Base-by-base conservation (phyloP, 2,888 invertebrate species). In the Lacanobia oleracea region DNA sequence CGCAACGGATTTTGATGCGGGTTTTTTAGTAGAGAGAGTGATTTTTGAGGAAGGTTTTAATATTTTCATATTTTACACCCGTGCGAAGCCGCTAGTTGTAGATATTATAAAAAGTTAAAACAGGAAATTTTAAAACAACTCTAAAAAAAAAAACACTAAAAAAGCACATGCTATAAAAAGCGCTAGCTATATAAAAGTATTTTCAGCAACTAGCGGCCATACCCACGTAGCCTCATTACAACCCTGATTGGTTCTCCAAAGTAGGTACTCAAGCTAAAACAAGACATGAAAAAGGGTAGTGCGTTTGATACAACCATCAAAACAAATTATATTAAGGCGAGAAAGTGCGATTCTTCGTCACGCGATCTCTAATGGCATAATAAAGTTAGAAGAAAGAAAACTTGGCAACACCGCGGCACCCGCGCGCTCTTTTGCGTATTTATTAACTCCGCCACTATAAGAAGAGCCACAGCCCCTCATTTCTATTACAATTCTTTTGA, bases 311-410 rank as follows among this genome's bases (percentile, higher is more conserved):
- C 88, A 92, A 89, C 89, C 89, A 89, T 92, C 91, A 90, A 89
- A 83, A 92, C 90, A 93, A 94, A 94, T 93, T 90, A 90, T 91
- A 94, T 93, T 91, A 93, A 88, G 85, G 89, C 85, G 86, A 88
- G 88, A 90, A 90, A 93, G 93, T 92, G 92, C 90, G 90, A 93
- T 92, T 91, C 92, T 91, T 89, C 92, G 93, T 94, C 94, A 94
- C 94, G 93, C 92, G 92, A 94, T 93, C 93, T 94, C 94, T 95
- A 95, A 95, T 95, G 93, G 93, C 86, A 89, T 94, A 95, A 95
- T 95, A 94, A 95, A 95, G 94, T 95, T 94, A 92, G 90, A 85
- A 91, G 89, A 93, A 94, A 95, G 94, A 94, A 95, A 95, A 94
- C 92, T 95, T 94, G 91, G 91, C 89, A 79, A 87, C 88, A 83